Evolutionary conservation across 2,113 vertebrate species (phyloP), one percentile per base, ranked within the genome.

Genomic region (Dermatemys mawii): DNA sequence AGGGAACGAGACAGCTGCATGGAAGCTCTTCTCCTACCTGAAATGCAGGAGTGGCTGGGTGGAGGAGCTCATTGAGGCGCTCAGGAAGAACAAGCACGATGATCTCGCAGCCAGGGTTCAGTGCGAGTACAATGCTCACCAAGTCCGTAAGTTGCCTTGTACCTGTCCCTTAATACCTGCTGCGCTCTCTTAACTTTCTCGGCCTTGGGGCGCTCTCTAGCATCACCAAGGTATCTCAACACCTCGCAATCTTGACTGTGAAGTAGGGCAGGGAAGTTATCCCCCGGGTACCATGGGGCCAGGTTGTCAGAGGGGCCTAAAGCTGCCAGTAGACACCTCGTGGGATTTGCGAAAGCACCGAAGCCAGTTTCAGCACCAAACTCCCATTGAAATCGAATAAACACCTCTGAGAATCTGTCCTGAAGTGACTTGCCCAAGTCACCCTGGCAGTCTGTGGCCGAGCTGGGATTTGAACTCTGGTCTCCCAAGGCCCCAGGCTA

Each of bases 31-130:
- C 22, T 19, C 48, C 10, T 13, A 0, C 41, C 46, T 95, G 48
- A 76, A 29, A 17, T 13, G 24, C 46, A n/a, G 92, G 44, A 2
- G 22, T 3, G 38, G 67, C 35, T 96, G 95, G 95, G 82, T 86
- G 46, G 27, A 2, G 1, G 1, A 38, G 9, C 50, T 96, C 8
- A 50, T 96, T 3, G 0, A 26, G 0, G 95, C 88, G 1, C 82
- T 95, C 41, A 1, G 24, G 4, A 21, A 41, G 1, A 46, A 60
- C 1, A 26, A 38, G 17, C 49, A 17, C n/a, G 2, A 24, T 2
- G 22, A 83, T 4, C 85, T 96, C 6, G 92, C 90, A 4, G 24
- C 38, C 1, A 8, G 24, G 3, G 32, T 95, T 3, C 21, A 67
- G 3, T 0, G 1, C 1, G 27, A 78, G 24, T 92, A 95, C 38